Evolutionary conservation across 2,797 vertebrate genomes (phyloP), one percentile per base, ranked within the genome.

Genomic region (Otolemur crassicaudatus): DNA sequence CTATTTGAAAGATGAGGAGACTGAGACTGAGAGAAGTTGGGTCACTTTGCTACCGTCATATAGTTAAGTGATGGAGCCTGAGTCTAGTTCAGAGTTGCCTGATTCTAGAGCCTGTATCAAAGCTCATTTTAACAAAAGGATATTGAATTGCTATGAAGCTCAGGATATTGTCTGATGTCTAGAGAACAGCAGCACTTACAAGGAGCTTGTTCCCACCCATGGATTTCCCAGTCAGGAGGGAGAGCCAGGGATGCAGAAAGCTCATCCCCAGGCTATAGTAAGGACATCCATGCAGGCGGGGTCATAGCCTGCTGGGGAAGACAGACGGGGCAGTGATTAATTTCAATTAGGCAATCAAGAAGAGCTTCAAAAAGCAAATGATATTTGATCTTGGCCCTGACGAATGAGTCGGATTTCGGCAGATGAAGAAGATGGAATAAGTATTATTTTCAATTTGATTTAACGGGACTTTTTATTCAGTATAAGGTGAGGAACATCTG

Each of bases 141-240:
- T 34, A 31, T n/a, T 34, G 58, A 37, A 4, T 46, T 11, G 11
- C 56, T 23, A 10, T 7, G 22, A 16, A 72, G 43, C 17, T 27
- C 3, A 7, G 12, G 10, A 5, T 7, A 10, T 11, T 14, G 7
- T 29, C 43, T 37, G 31, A 19, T 7, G 58, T 17, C 9, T 19
- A 2, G 61, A n/a, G 34, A 22, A 20, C 0, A 16, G 27, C 0
- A 61, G 7, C 27, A 3, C 12, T 29, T 60, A 14, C 3, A 19
- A 60, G 43, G 43, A 29, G 22, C 22, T 7, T 53, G 53, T 7
- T 56, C 67, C 69, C 34, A 7, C 43, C 40, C 7, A 11, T 49
- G 17, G 29, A 46, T 69, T 58, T 63, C 31, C 8, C n/a, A 16
- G 7, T 29, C 13, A 7, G 29, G 22, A 43, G 12, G 25, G 25